phyloP scores from a whole-genome alignment of 2,888 invertebrate species.

The Pherbina coryleti region DNA sequence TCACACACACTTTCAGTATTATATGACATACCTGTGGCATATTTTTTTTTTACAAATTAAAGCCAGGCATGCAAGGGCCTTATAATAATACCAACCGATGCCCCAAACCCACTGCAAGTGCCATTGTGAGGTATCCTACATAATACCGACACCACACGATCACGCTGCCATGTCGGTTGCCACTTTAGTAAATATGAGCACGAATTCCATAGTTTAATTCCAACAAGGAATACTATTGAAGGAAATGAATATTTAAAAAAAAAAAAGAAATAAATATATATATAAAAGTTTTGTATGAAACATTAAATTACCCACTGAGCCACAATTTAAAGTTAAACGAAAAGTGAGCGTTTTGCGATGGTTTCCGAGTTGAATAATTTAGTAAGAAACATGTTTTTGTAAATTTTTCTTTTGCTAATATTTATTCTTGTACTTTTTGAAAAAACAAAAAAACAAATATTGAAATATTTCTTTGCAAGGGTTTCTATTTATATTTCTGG shows the following conservation, averaged over 20 bases:
- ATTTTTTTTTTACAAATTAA: conserved; percentile 16
- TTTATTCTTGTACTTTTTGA: too few species aligned
- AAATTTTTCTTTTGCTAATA: too few species aligned
- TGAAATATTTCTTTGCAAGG: too few species aligned
- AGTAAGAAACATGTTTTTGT: too few species aligned
- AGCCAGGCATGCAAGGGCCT: conserved; percentile 17
- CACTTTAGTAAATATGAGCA: conserved; percentile 11
- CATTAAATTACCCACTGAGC: background rate
- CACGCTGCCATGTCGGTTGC: background rate
- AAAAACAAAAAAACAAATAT: too few species aligned
- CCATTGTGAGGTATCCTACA: background rate
- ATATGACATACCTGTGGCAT: conserved; percentile 2
- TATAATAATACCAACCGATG: background rate
- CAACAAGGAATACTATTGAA: background rate
- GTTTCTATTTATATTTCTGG: too few species aligned
- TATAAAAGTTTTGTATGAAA: background rate
- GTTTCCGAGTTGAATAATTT: too few species aligned
- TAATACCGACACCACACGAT: background rate
- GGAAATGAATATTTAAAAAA: background rate
- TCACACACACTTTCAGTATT: background rate
- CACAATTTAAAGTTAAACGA: too few species aligned
- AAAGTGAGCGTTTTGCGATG: too few species aligned
- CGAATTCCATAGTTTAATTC: background rate
- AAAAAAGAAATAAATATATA: background rate
- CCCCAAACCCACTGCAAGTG: background rate